These are phyloP conservation scores for Muschampia plurimacula DNA, from an alignment of 2,888 invertebrate species.

Conservation along the genomic window DNA sequence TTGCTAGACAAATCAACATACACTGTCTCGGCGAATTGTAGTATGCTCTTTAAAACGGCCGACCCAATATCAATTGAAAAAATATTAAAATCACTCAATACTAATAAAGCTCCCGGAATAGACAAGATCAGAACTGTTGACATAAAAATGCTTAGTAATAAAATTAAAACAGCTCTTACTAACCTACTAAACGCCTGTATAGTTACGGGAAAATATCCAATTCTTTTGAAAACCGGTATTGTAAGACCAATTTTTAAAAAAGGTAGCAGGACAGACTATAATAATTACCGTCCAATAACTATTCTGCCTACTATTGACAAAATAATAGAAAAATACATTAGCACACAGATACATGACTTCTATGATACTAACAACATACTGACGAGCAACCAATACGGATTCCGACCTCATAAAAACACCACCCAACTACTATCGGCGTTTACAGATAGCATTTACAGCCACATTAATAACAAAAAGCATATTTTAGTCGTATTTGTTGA, in stretches of 20 bases:
- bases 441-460: not conserved
- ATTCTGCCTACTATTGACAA: too few species aligned
- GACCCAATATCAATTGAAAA: constrained; percentile 10
- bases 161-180: not conserved
- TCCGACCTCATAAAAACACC: not conserved
- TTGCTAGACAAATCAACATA: not conserved
- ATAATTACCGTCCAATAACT: too few species aligned
- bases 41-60: not conserved
- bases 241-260: too few species aligned
- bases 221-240: too few species aligned
- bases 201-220: not conserved
- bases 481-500: not conserved
- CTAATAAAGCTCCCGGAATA: not conserved
- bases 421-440: not conserved
- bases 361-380: not conserved
- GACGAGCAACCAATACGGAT: not conserved
- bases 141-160: not conserved
- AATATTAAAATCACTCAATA: constrained; percentile 23
- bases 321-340: constrained; percentile 3
- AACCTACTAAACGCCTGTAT: not conserved
- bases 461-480: not conserved
- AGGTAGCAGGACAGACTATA: too few species aligned
- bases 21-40: not conserved
- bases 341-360: constrained; percentile 6
- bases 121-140: not conserved